These are phyloP conservation scores for Enchytraeus crypticus DNA, from an alignment of 2,888 invertebrate species.

Conservation along the genomic window DNA sequence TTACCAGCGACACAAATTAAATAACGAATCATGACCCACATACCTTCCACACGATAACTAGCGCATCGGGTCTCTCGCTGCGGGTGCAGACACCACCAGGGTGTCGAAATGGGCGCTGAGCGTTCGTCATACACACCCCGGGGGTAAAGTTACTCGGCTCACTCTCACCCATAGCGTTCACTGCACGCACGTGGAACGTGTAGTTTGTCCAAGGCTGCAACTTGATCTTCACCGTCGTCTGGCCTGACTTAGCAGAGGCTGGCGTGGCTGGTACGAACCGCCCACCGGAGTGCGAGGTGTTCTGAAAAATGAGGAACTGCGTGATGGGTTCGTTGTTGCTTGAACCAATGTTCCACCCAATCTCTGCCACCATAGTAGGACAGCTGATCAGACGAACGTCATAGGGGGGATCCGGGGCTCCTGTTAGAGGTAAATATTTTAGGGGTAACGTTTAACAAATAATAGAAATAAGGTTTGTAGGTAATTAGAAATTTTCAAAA, in stretches of 20 bases:
- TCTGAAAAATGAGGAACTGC: conserved; percentile 36
- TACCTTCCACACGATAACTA: conserved; percentile 88
- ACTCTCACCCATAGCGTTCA: conserved; percentile 85
- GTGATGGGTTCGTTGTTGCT: conserved; percentile 36
- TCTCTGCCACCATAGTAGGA: conserved; percentile 57
- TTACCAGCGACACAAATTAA: too few relatives aligned
- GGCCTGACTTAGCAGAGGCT: not conserved
- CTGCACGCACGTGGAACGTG: conserved; percentile 59
- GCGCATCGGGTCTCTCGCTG: conserved; percentile 38
- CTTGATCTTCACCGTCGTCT: conserved; percentile 61
- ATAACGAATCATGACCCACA: too few relatives aligned
- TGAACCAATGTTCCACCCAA: conserved; percentile 61
- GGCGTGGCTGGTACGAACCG: not conserved
- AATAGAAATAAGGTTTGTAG: too few relatives aligned
- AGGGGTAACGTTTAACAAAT: too few relatives aligned
- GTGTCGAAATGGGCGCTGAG: conserved; percentile 81
- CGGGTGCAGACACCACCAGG: conserved; percentile 79
- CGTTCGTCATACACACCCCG: conserved; percentile 66
- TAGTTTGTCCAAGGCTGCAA: conserved; percentile 84
- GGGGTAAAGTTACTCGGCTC: conserved; percentile 61
- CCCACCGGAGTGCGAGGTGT: conserved; percentile 32
- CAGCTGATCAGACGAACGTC: conserved; percentile 50
- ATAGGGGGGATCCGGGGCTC: conserved; percentile 60
- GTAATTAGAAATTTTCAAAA: too few relatives aligned
- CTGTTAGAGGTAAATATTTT: conserved; percentile 50